Conservation (phyloP, 2,113 vertebrate genomes). For the Austrofundulus limnaeus region DNA sequence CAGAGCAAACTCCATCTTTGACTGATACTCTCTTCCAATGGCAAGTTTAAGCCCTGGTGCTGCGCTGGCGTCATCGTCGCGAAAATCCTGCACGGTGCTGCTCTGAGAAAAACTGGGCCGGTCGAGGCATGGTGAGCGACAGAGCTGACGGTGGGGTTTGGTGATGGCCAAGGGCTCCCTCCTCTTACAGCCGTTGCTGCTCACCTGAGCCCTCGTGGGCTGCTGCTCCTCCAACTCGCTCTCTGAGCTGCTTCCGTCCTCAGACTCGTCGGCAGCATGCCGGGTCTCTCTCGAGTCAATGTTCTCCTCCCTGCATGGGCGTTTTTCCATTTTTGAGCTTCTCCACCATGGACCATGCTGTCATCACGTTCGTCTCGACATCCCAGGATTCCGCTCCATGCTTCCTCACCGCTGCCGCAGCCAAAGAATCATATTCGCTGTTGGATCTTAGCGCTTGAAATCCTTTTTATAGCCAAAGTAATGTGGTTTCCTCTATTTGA, state of each 20-base stretch:
- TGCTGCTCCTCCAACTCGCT: constrained; percentile 86
- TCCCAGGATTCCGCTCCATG: constrained; percentile 78
- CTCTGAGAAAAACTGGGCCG: constrained; percentile 94
- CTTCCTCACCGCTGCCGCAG: constrained; percentile 81
- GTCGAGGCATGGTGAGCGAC: constrained; percentile 94
- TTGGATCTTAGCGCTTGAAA: constrained; percentile 66
- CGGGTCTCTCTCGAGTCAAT: constrained; percentile 76
- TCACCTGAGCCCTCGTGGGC: constrained; percentile 63
- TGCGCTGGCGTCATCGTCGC: constrained; percentile 77
- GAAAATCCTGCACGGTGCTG: constrained; percentile 86
- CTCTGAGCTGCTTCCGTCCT: constrained; percentile 91
- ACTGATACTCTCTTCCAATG: constrained; percentile 89
- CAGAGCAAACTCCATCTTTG: constrained; percentile 97
- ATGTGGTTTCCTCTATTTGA: constrained; percentile 67
- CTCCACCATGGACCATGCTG: constrained; percentile 89
- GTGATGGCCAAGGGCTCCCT: constrained; percentile 81
- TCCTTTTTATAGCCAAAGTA: constrained; percentile 64
- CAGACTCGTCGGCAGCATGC: constrained; percentile 84
- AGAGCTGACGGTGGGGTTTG: constrained; percentile 94
- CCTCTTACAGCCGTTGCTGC: constrained; percentile 64
- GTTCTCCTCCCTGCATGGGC: constrained; percentile 86
- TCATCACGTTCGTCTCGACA: constrained; percentile 87
- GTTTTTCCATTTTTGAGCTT: constrained; percentile 94
- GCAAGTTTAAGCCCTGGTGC: constrained; percentile 52
- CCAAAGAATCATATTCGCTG: constrained; percentile 72